Evolutionary conservation across 2,888 invertebrate species (phyloP), one percentile per base, ranked within the genome.

Genomic region (Ecliptopera silaceata): DNA sequence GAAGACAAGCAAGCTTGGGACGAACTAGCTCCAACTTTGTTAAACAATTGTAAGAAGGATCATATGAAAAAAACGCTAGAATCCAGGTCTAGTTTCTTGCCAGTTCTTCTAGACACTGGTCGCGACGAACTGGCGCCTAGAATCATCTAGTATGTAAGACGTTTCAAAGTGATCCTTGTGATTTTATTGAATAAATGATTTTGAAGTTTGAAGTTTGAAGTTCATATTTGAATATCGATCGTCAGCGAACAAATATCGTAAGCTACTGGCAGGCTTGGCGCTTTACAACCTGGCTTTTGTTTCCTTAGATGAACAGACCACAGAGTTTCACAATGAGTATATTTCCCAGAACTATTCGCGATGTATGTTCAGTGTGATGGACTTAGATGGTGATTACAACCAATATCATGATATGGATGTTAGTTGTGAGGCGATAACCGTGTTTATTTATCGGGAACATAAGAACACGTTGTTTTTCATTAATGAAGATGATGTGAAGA

Each of bases 201-300:
- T n/a, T n/a, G n/a, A n/a, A n/a, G n/a, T n/a, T n/a, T n/a, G n/a
- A n/a, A n/a, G n/a, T n/a, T n/a, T n/a, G n/a, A n/a, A n/a, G n/a
- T 56, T 22, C 17, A 17, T 56, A 32, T 56, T 44, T 39, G 49
- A 49, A 56, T 49, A 56, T 49, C 29, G 49, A 45, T 17, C 44
- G 4, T 56, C 55, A 0, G 18, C 8, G 26, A 56, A 39, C 32
- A 49, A 56, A 39, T 56, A 56, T 38, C 38, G 49, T 8, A 32
- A 39, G 5, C n/a, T 49, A 39, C 32, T 56, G 12, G 55, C 55
- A 3, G 55, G 55, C 1, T 20, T 49, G 48, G 55, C 49, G 29
- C 55, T 56, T 39, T 56, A 49, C 5, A 56, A 56, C 29, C 18
- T 49, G 10, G 55, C 20, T 1, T 12, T 39, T 36, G 29, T 55